Percentiles rank a stretch among this genome's conserved stretches.
phyloP scores from a whole-genome alignment of 2,113 vertebrate genomes.

The Noturus placidus region DNA sequence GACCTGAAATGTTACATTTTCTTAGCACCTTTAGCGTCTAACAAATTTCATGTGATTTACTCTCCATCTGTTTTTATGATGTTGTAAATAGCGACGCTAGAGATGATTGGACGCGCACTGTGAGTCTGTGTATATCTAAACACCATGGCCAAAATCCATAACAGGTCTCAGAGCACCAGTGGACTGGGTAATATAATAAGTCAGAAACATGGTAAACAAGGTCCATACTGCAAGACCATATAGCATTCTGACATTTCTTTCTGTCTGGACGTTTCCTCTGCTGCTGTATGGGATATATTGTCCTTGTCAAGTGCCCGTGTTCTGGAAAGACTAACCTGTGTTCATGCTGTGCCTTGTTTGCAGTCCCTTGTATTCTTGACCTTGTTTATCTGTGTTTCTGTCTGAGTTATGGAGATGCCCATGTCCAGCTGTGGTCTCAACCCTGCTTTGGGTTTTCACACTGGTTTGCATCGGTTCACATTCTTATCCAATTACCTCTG shows the following conservation, averaged over 20 bases:
- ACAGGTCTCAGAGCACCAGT: not conserved
- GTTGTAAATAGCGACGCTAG: not conserved
- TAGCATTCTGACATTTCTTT: not conserved
- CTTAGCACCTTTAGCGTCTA: not conserved
- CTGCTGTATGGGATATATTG: not conserved
- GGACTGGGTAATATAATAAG: not conserved
- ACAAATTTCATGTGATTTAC: not conserved
- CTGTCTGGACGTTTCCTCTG: not conserved
- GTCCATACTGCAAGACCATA: not conserved
- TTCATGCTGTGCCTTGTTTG: constrained; percentile 15
- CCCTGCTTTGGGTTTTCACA: not conserved
- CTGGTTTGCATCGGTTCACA: not conserved
- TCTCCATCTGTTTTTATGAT: not conserved
- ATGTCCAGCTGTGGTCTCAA: constrained; percentile 2
- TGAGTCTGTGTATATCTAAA: not conserved
- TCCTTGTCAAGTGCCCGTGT: constrained; percentile 8
- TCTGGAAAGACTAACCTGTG: constrained; percentile 13
- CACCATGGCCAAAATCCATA: not conserved
- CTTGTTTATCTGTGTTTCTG: constrained; percentile 18
- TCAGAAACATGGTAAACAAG: constrained; percentile 6
- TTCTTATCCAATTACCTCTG: not conserved
- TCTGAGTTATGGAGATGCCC: constrained; percentile 29
- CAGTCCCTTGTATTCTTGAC: constrained; percentile 20
- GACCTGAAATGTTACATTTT: not conserved
- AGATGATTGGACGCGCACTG: not conserved